Conservation (phyloP, 2,113 vertebrate species). For the Atrichornis clamosus region DNA sequence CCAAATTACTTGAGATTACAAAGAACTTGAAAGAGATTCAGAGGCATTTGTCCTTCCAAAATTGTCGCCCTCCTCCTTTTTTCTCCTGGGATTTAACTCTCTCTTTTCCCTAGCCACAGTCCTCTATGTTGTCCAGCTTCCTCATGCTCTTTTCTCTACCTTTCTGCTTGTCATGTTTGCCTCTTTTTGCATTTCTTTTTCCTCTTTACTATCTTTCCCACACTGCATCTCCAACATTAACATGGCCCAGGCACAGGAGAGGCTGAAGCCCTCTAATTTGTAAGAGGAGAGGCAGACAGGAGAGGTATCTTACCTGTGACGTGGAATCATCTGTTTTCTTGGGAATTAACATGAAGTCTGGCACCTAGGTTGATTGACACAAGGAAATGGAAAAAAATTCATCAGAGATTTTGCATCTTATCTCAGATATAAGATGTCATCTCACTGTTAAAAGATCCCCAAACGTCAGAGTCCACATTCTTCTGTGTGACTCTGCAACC, state of each 20-base stretch:
- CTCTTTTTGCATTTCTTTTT: neutral
- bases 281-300: neutral
- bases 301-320: neutral
- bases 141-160: neutral
- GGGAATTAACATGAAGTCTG: neutral
- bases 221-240: neutral
- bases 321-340: fast-evolving
- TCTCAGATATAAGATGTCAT: neutral
- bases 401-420: neutral
- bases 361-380: neutral
- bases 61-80: neutral
- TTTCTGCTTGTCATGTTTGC: neutral
- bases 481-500: neutral
- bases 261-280: neutral
- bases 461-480: neutral
- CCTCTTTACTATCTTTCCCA: neutral
- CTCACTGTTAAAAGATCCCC: neutral
- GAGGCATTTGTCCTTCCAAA: neutral
- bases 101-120: neutral
- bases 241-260: neutral
- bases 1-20: neutral
- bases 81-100: neutral
- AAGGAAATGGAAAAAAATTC: neutral
- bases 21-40: neutral
- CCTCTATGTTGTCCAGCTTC: neutral